A percentile compares a stretch with the other conserved stretches of the same genome.
Conservation (phyloP, 2,113 vertebrate species). For the Microcebus ravelobensis region DNA sequence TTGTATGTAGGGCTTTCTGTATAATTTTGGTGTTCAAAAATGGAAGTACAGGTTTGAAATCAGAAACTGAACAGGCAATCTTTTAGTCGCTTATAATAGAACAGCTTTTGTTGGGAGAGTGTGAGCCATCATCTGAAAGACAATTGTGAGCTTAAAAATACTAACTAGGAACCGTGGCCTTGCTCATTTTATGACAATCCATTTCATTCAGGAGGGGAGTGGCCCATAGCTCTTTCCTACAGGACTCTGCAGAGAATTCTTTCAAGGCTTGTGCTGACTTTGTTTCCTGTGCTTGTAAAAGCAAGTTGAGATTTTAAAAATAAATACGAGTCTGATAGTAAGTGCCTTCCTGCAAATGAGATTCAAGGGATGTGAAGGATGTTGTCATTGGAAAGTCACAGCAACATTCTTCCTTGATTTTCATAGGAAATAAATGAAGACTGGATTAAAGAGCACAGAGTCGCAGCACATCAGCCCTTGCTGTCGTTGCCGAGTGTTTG, state of each 20-base stretch:
- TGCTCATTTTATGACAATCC: background rate
- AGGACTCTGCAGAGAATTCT: background rate
- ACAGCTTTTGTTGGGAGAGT: background rate
- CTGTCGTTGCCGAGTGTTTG: background rate
- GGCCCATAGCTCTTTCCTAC: background rate
- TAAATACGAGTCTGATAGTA: background rate
- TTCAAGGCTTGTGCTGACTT: background rate
- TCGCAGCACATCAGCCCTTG: background rate
- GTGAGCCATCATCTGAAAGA: background rate
- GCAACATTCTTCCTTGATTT: conserved; percentile 33
- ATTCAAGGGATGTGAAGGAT: background rate
- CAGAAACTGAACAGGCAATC: background rate
- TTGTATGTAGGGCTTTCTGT: conserved; percentile 22
- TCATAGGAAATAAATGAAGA: conserved; percentile 18
- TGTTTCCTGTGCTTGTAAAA: conserved; percentile 37
- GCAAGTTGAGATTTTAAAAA: conserved; percentile 46
- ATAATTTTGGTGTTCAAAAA: conserved; percentile 63
- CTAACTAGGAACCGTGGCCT: background rate
- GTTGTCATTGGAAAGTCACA: background rate
- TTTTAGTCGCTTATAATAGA: conserved; percentile 59
- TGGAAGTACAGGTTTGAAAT: conserved; percentile 15
- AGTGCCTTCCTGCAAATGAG: background rate
- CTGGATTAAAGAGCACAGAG: background rate
- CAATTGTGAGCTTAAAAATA: conserved; percentile 6
- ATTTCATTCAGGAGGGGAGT: background rate